phyloP scores from a whole-genome alignment of 2,888 invertebrate genomes.

The Lepidocyrtoides sp. region DNA sequence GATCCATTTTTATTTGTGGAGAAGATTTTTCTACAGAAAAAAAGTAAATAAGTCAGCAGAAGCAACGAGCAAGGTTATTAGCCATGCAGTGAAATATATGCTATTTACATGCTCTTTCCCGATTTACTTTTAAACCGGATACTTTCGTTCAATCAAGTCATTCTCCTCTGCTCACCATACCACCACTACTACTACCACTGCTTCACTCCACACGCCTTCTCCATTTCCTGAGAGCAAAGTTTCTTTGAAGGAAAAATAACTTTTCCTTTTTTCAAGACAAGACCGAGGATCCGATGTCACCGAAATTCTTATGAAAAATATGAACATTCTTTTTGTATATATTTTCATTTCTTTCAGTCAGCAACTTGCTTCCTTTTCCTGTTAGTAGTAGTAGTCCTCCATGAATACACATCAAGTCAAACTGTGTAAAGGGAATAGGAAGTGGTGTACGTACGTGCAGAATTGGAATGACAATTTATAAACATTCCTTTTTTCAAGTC shows the following conservation, averaged over 20 bases:
- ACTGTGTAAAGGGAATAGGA: background rate
- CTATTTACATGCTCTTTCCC: background rate
- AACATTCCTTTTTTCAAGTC: conserved; percentile 11
- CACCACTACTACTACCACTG: background rate
- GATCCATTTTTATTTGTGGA: background rate
- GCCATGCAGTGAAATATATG: too few species aligned
- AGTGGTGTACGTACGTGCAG: background rate
- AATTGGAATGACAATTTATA: conserved; percentile 22
- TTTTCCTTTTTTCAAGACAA: background rate
- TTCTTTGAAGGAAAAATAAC: conserved; percentile 27
- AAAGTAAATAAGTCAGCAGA: conserved; percentile 1
- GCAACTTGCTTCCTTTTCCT: background rate
- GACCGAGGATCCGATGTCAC: background rate
- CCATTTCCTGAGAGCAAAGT: conserved; percentile 24
- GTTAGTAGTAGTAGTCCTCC: background rate
- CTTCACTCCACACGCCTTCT: background rate
- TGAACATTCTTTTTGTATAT: background rate
- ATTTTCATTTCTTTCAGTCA: conserved; percentile 7
- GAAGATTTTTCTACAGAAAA: background rate
- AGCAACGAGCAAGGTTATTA: background rate
- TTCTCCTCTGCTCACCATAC: background rate
- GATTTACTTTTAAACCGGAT: background rate
- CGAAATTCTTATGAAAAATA: background rate
- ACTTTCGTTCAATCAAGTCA: conserved; percentile 10
- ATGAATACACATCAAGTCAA: background rate